Evolutionary conservation across 2,888 invertebrate genomes (phyloP), one percentile per base, ranked within the genome.

Genomic region (Sinelater perroti): DNA sequence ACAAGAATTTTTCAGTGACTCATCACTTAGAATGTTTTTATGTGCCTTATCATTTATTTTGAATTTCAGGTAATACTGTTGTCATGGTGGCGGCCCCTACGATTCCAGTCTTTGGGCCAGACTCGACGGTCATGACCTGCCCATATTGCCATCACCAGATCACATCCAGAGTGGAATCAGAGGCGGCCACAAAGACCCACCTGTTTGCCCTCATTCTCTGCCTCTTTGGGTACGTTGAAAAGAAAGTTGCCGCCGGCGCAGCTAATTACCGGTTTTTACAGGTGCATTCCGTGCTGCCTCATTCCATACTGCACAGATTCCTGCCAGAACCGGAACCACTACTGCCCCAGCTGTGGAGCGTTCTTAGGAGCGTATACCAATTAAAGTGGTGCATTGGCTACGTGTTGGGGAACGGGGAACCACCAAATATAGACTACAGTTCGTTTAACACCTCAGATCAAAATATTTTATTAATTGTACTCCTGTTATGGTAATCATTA

Each of bases 241-340:
- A n/a, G n/a, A n/a, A n/a, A n/a, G n/a, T n/a, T n/a, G n/a, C n/a
- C n/a, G n/a, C n/a, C n/a, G n/a, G n/a, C n/a, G n/a, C n/a, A n/a
- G n/a, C n/a, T n/a, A 14, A 4, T 33, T 33, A 33, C 11, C n/a
- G 10, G 24, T 36, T 66, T 51, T 69, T 70, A 45, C 67, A 82
- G 81, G 51, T 77, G 74, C 18, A 80, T 77, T 72, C 75, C 74
- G 5, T 82, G 80, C 60, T 77, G 72, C 10, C 77, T 76, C 10
- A 75, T 79, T 40, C 80, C 80, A 1, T 82, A 82, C 56, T 82
- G 81, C 53, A 74, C 75, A 53, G 80, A 82, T 60, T 74, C 72
- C 14, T 81, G 80, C 46, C 66, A 78, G 62, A 70, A 70, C 16
- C 74, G 73, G 46, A 80, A 79, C 54, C 82, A 82, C 61, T 79